Base-by-base conservation (phyloP, 2,888 invertebrate species). In the Caenorhabditis sp. region DNA sequence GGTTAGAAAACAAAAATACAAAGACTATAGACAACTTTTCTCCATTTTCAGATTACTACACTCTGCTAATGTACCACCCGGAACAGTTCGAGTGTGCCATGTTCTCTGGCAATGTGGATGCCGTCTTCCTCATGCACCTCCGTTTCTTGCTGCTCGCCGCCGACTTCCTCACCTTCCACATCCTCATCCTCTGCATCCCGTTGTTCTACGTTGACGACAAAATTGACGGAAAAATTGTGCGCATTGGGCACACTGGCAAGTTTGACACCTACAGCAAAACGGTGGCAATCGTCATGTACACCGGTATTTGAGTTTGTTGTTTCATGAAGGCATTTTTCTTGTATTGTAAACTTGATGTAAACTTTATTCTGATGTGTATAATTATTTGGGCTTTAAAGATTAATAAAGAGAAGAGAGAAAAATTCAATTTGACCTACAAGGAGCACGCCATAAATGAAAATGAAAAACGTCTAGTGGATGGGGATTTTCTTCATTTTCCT, bases 1-100 rank as follows among this genome's bases (percentile, higher is more conserved):
- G 61, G 61, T 61, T 6, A 20, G 1, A 24, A 32, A 4, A 6
- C 35, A 32, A 28, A 32, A 18, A 1, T 26, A 18, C 32, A 32
- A 32, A 32, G 9, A 4, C 4, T 6, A 32, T 6, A 32, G 9
- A 32, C 4, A 32, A 32, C 32, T 32, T 6, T 22, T 24, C n/a
- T n/a, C n/a, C n/a, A n/a, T n/a, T 61, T 61, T 47, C 47, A 61
- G 61, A 61, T 24, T 61, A 9, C 47, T 61, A 40, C 47, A 18
- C 26, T 11, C 61, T 61, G 9, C 28, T 61, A 13, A n/a, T 61
- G 28, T 15, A 20, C 26, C n/a, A 47, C 15, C 47, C 61, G n/a
- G 26, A 24, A 13, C 22, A 26, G 6, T 40, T 40, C 26, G 9
- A 26, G 0, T 61, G 61, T 28, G 24, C n/a, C 4, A 4, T 47